Base-by-base conservation (phyloP, 2,113 vertebrate species). In the Bathybates hornii region DNA sequence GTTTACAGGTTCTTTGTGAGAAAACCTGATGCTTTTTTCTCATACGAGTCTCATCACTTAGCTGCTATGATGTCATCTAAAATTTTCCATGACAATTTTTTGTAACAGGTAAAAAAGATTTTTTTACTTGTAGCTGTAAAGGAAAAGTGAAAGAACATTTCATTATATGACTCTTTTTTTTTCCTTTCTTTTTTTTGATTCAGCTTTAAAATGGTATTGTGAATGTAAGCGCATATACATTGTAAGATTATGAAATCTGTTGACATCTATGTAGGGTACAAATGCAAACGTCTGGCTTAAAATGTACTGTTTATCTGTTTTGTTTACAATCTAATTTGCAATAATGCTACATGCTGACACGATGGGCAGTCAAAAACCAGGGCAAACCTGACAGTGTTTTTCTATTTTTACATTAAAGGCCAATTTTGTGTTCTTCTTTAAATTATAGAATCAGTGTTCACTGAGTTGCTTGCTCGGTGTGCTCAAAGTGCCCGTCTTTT, bases 1-100 rank as follows among this genome's bases (percentile, higher is more conserved):
- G 91, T 95, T 96, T 92, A 91, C 84, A 89, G 90, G 91, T 91
- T 85, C 73, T 63, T 82, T 80, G 85, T 57, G 57, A 80, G 32
- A 61, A 84, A 76, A 82, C 73, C 61, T 21, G 11, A 63, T 27
- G 34, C 54, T 52, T 16, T 71, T 81, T 80, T 59, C 71, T 38
- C 17, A 6, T 36, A 50, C 2, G 19, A 16, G n/a, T 41, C 11
- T 83, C 24, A 29, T 71, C 34, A 19, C 34, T 81, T 66, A 79
- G 78, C 78, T 6, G 53, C 43, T 50, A 24, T 50, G 29, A n/a
- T 14, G 16, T 56, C 45, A 21, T 9, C 53, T 53, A 43, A 11
- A 17, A 80, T 5, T 61, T 34, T 7, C 56, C 29, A 41, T 41
- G 7, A 73, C n/a, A 50, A 29, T 27, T 29, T 52, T 38, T 80